Base-by-base conservation (phyloP, 2,888 invertebrate species). In the Lasioglossum oenotherae region DNA sequence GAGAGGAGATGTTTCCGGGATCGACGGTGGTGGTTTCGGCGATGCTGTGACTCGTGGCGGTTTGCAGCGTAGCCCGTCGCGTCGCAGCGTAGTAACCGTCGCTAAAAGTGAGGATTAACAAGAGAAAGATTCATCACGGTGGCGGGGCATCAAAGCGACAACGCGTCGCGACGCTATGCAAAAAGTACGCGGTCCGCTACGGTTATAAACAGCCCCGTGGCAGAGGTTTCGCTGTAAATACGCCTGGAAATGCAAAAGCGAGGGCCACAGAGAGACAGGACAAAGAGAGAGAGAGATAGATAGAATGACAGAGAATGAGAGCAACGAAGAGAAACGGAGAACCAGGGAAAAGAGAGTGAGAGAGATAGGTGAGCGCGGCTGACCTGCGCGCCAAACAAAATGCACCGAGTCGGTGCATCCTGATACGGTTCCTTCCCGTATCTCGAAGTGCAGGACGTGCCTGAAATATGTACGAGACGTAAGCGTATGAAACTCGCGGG, bases 381-480 rank as follows among this genome's bases (percentile, higher is more conserved):
- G n/a, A 57, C 64, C 72, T 57, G 78, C 81, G 82, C 87, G 38
- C 60, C 46, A 60, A 80, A 75, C 87, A 81, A 87, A 89, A 79
- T 89, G 84, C 83, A 80, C 57, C 84, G 71, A 76, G 81, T 71
- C 82, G 87, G 88, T 81, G 90, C 87, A 87, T 90, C 87, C 91
- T 91, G 90, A 91, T 90, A 91, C 78, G 86, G 84, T 87, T 79
- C 75, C 82, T 89, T 79, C 75, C 35, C 84, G 83, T 90, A 88
- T 86, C 90, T 90, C 88, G 75, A 82, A 84, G 84, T 80, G 87
- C 84, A 85, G 86, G 88, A 88, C 90, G 87, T 86, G 88, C 78
- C 81, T 89, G 90, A 90, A 91, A 91, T 90, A 90, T 91, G 90
- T 80, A 91, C 85, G 88, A 88, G 90, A 89, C 90, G 90, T 86